Evolutionary conservation across 2,113 vertebrate genomes (phyloP), one percentile per base, ranked within the genome.

Genomic region (Macaca nemestrina): DNA sequence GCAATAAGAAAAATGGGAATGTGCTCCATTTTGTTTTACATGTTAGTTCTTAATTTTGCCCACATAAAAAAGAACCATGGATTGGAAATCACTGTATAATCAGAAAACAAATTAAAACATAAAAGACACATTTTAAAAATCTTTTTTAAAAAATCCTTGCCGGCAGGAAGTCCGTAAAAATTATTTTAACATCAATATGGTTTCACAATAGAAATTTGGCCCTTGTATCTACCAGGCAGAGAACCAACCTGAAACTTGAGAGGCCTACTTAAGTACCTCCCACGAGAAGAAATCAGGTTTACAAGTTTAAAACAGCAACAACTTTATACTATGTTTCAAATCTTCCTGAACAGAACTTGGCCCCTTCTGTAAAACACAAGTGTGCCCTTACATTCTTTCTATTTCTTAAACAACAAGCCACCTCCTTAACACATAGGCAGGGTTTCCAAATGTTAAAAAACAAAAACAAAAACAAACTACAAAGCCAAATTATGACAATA

Each of bases 351-450:
- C 8, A 75, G 67, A 83, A 6, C 8, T 72, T 48, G 22, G 50
- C 79, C 23, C 32, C 23, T 32, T 92, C 40, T 40, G 9, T 91
- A 80, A 93, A 90, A 90, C 23, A 78, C 3, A 85, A 13, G 27
- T 25, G 30, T 48, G 27, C 35, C 57, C 70, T 88, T 12, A 84
- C 23, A 91, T 55, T 30, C 57, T 64, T 80, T 90, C 61, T 96
- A 79, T 45, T 38, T 64, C 94, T 90, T 88, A 94, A 94, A 89
- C 70, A 87, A 93, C 30, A 87, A 75, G 70, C 40, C 25, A 95
- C 73, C n/a, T 79, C 48, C 1, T 61, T 67, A 92, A 93, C 32
- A 59, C 14, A 68, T 6, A 73, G 67, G 17, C 73, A 96, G 38
- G 30, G 23, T 94, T 97, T 91, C 83, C 45, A 92, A 93, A 94